Conservation (phyloP, 2,888 invertebrate genomes). For the Malthinus seriepunctatus region DNA sequence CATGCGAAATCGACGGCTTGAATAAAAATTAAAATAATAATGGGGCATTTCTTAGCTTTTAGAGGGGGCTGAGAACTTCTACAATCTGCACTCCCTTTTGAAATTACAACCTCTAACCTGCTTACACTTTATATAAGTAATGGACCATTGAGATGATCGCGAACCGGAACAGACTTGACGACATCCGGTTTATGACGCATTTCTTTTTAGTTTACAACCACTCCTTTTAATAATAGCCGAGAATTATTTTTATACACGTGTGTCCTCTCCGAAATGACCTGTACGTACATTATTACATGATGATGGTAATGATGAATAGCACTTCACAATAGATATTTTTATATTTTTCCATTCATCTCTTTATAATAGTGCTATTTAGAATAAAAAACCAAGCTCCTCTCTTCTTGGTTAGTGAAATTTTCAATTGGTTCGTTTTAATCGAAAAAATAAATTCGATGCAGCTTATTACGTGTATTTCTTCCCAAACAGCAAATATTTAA, state of each 20-base stretch:
- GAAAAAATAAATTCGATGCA: background rate
- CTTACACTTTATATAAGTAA: constrained; percentile 32
- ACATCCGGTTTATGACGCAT: constrained; percentile 48
- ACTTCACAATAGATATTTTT: background rate
- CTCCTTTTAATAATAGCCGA: constrained; percentile 23
- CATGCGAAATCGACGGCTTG: constrained; percentile 35
- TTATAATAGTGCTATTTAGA: no score
- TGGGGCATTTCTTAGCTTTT: constrained; percentile 34
- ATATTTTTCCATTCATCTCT: background rate
- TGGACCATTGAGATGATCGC: constrained; percentile 49
- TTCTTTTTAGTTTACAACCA: constrained; percentile 20
- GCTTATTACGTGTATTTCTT: background rate
- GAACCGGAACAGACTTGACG: constrained; percentile 49
- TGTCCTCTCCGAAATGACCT: constrained; percentile 15
- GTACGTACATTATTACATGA: constrained; percentile 1
- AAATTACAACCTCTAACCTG: constrained; percentile 30
- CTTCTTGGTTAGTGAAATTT: no score
- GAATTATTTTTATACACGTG: constrained; percentile 27
- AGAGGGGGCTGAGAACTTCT: constrained; percentile 33
- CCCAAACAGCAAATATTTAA: background rate
- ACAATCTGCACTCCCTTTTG: constrained; percentile 32
- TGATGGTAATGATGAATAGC: background rate
- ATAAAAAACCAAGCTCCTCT: no score
- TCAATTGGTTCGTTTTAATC: no score
- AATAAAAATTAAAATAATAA: constrained; percentile 38